Percentiles rank a stretch among this genome's conserved stretches.
These are phyloP conservation scores for Caenorhabditis remanei DNA, from an alignment of 1,140 invertebrate species.

Conservation along the genomic window DNA sequence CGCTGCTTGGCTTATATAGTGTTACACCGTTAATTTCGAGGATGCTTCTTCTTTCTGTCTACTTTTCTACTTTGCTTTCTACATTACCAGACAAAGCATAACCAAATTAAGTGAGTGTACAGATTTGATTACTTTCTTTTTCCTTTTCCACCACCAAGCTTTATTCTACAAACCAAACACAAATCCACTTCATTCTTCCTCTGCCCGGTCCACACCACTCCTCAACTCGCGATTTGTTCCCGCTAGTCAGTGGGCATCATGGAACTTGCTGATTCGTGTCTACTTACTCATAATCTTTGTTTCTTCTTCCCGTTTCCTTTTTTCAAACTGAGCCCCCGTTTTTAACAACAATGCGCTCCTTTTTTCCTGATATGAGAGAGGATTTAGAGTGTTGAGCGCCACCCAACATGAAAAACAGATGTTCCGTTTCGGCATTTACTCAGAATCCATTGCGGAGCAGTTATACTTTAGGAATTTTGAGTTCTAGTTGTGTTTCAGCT, in stretches of 20 bases:
- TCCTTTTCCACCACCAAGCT: slow-evolving; percentile 4
- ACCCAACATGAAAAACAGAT: slow-evolving; percentile 11
- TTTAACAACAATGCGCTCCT: slow-evolving; percentile 14
- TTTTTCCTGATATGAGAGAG: slow-evolving; percentile 5
- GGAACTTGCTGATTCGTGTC: slow-evolving; percentile 26
- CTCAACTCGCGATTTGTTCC: slow-evolving; percentile 46
- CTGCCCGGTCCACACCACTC: not conserved
- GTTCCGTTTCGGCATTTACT: not conserved
- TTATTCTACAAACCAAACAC: slow-evolving; percentile 48
- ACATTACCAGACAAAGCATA: slow-evolving; percentile 35
- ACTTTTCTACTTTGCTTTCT: not conserved
- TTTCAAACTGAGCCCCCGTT: not conserved
- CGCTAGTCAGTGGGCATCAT: not conserved
- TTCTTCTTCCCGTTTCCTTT: slow-evolving; percentile 7
- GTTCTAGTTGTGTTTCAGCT: too few relatives aligned
- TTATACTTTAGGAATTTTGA: too few relatives aligned
- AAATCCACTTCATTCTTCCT: slow-evolving; percentile 53
- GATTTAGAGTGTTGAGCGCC: slow-evolving; percentile 23
- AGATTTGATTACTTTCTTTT: slow-evolving; percentile 55
- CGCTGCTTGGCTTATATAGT: not conserved
- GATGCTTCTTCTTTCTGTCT: not conserved
- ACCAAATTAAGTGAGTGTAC: slow-evolving; percentile 50
- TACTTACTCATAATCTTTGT: slow-evolving; percentile 50
- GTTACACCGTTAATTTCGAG: not conserved
- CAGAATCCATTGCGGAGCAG: not conserved